Percentiles rank a stretch among this genome's conserved stretches.
phyloP scores from a whole-genome alignment of 92 coral and sea anemone genomes.

The Actinostola sp. region DNA sequence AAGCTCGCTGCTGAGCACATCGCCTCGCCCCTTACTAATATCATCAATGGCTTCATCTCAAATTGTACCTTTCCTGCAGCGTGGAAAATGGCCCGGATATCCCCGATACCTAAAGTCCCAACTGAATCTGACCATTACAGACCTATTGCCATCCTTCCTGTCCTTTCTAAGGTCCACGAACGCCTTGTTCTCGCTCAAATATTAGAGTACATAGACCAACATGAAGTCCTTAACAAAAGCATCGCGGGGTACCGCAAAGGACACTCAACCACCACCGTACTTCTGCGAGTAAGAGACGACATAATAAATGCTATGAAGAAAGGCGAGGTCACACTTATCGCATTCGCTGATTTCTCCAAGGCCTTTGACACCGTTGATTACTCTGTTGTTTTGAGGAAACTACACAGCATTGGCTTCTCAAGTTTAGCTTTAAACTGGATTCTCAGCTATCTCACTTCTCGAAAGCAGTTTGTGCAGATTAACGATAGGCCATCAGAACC shows the following conservation, averaged over 20 bases:
- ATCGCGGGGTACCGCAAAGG: constrained; percentile 43
- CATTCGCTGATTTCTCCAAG: constrained; percentile 37
- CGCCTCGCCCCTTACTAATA: constrained; percentile 49
- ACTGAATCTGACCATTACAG: neutral
- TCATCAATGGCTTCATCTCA: constrained; percentile 46
- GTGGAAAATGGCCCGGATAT: constrained; percentile 42
- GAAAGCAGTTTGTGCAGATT: too few relatives aligned
- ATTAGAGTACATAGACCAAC: constrained; percentile 12
- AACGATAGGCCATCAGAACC: constrained; percentile 6
- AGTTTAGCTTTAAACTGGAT: too few relatives aligned
- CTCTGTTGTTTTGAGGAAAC: neutral
- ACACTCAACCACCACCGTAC: constrained; percentile 45
- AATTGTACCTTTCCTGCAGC: constrained; percentile 30
- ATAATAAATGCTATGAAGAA: constrained; percentile 50
- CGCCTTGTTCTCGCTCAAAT: constrained; percentile 21
- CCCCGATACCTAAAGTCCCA: constrained; percentile 58
- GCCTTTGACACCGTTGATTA: constrained; percentile 25
- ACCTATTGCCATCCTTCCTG: constrained; percentile 56
- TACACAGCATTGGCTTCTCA: neutral
- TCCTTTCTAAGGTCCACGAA: constrained; percentile 37
- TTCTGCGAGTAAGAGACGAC: constrained; percentile 47
- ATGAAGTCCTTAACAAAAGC: neutral
- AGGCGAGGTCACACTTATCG: constrained; percentile 38
- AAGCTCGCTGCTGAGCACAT: constrained; percentile 43
- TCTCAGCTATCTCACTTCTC: too few relatives aligned